phyloP scores from a whole-genome alignment of 1,140 invertebrate species.

The Panulirus ornatus region DNA sequence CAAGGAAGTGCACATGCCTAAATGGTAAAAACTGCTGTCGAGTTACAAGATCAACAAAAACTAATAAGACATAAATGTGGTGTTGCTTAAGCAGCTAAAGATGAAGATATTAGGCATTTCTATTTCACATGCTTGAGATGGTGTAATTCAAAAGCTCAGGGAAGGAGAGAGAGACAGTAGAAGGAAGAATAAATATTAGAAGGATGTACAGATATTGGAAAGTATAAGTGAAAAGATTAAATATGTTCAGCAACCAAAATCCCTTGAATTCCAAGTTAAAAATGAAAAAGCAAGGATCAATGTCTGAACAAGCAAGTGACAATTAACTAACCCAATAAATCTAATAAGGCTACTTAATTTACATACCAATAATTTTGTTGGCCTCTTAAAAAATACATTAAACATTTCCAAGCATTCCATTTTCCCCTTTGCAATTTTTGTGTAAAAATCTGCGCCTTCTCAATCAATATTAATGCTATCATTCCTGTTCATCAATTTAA shows the following conservation, averaged over 20 bases:
- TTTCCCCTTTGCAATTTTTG: neutral
- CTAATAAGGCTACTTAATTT: constrained; percentile 12
- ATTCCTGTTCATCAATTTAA: neutral
- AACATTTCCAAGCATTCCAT: neutral
- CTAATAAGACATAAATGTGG: neutral
- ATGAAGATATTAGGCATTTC: neutral
- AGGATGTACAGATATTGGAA: neutral
- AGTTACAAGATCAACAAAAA: neutral
- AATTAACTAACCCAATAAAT: neutral
- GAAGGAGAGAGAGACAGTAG: no score
- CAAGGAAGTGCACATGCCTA: neutral
- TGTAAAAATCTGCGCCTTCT: neutral
- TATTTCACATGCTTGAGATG: neutral
- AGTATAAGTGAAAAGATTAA: neutral
- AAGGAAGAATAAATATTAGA: no score
- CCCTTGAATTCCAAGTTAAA: neutral
- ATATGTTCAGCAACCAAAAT: constrained; percentile 13
- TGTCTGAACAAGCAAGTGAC: neutral
- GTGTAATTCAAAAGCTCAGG: neutral
- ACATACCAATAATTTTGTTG: constrained; percentile 17
- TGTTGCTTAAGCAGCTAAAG: neutral
- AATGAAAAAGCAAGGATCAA: neutral
- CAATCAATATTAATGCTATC: neutral
- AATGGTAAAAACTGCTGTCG: neutral
- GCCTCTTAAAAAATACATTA: neutral